Conservation (phyloP, 2,113 vertebrate genomes). For the Theristicus caerulescens region DNA sequence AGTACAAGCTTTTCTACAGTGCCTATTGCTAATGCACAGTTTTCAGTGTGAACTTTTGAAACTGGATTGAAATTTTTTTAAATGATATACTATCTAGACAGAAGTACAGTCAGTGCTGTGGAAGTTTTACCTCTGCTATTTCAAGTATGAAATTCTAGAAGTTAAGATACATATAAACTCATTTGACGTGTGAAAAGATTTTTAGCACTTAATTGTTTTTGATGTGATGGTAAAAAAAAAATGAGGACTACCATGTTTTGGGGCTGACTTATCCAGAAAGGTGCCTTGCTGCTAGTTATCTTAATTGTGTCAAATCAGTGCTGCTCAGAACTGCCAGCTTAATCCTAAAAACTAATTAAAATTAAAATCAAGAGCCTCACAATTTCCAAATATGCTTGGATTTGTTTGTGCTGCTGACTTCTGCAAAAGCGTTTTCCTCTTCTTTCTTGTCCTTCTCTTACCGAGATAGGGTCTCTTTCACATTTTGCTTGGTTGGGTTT, state of each 20-base stretch:
- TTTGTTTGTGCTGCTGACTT: background rate
- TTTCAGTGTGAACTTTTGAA: background rate
- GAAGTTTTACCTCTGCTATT: background rate
- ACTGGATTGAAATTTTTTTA: background rate
- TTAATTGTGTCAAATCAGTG: background rate
- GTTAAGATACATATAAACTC: accelerated
- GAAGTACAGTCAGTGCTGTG: background rate
- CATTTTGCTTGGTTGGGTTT: background rate
- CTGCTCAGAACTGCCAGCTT: background rate
- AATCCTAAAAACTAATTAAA: background rate
- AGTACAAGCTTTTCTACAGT: background rate
- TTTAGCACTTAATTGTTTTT: background rate
- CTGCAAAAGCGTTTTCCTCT: background rate
- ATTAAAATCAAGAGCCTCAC: background rate
- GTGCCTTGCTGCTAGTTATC: background rate
- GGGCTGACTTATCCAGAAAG: background rate
- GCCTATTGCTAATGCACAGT: background rate
- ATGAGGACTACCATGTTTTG: background rate
- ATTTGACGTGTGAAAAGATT: background rate
- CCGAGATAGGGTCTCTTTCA: background rate
- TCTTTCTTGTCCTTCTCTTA: background rate
- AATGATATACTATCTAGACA: background rate
- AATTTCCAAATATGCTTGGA: background rate
- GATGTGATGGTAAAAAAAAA: background rate
- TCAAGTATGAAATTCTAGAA: background rate